Evolutionary conservation across 2,113 vertebrate species (phyloP).

Genomic region (Notechis scutatus): DNA sequence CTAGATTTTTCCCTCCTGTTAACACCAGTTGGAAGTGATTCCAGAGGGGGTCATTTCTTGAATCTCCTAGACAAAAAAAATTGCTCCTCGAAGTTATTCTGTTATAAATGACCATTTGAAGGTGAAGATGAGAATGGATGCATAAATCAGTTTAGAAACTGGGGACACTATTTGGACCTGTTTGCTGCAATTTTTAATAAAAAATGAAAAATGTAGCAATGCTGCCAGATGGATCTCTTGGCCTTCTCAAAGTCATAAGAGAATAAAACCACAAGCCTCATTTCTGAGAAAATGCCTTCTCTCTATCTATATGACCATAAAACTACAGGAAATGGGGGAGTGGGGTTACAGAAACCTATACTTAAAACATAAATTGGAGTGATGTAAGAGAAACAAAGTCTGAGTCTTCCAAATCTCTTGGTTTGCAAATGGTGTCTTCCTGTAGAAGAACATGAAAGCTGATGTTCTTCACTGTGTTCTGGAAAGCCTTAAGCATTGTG

Average conservation of each 20-base stretch:
- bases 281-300: conserved; percentile 8
- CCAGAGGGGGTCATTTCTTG: background rate
- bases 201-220: background rate
- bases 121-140: background rate
- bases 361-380: background rate
- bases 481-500: background rate
- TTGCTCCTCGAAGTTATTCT: background rate
- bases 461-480: background rate
- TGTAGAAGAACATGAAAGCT: background rate
- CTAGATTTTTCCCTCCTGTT: background rate
- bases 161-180: background rate
- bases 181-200: conserved; percentile 10
- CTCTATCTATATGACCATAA: background rate
- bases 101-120: background rate
- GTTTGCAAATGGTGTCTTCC: background rate
- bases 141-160: background rate
- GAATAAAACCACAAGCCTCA: conserved; percentile 22
- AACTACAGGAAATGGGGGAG: background rate
- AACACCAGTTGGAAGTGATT: background rate
- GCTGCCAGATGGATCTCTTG: background rate
- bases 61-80: background rate
- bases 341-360: background rate
- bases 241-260: conserved; percentile 17
- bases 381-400: background rate
- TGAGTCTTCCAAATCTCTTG: background rate